Evolutionary conservation across 1,140 invertebrate species (phyloP), one percentile per base, ranked within the genome.

Genomic region (Micrasema minimum): DNA sequence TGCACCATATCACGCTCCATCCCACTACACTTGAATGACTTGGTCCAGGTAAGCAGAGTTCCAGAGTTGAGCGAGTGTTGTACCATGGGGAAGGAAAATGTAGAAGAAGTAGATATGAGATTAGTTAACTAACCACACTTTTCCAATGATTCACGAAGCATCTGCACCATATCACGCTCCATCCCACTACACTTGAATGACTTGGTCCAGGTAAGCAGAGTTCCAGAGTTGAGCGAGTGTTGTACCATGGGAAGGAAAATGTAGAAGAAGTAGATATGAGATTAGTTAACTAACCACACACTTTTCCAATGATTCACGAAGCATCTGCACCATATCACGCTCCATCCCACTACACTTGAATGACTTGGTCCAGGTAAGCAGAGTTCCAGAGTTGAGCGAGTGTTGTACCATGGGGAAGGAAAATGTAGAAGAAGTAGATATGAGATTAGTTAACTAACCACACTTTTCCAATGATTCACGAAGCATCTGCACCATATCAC

Each of bases 341-440:
- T 92, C 92, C 55, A 95, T 92, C 22, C 93, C 93, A 51, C 87
- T 85, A 80, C 93, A 95, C 66, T 91, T 94, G 85, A 96, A 97
- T 2, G 94, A 94, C 83, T 97, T 97, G 0, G 98, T 99, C 98
- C 98, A 99, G 7, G 90, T 89, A 35, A 94, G 91, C 31, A 99
- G 87, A 22, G 89, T 84, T 10, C 95, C 98, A 62, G 92, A 91
- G 2, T 93, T 93, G 2, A 99, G 86, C 0, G 96, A 96, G 57
- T 92, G 83, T 80, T 99, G 97, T 31, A 86, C 85, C 79, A 97
- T 90, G 0, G 98, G 98, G 81, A 99, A 99, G 75, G 96, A 99
- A 84, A 99, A 99, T 0, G 98, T 99, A 81, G 99, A 99, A 0
- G n/a, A n/a, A n/a, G n/a, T n/a, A n/a, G n/a, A n/a, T n/a, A n/a